phyloP scores from a whole-genome alignment of 2,888 invertebrate species.

The Torymus texanus region DNA sequence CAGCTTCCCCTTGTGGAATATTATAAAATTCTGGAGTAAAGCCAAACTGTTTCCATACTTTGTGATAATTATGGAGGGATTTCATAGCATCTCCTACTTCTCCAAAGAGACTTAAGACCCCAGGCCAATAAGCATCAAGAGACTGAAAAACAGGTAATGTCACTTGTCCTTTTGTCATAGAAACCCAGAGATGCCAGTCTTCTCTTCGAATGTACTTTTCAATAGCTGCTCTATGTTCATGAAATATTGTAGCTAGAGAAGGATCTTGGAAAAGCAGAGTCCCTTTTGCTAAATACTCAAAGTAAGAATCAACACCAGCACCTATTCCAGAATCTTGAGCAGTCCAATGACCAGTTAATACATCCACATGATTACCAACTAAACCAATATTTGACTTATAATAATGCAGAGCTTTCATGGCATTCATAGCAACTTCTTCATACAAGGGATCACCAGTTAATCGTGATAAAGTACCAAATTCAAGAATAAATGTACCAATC shows the following conservation, averaged over 20 bases:
- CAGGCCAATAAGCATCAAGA: slow-evolving; percentile 99
- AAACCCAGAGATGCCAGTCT: slow-evolving; percentile 99
- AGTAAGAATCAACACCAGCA: slow-evolving; percentile 97
- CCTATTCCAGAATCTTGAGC: slow-evolving; percentile 98
- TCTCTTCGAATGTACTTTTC: slow-evolving; percentile 93
- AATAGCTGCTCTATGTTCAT: slow-evolving; percentile 84
- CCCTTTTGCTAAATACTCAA: slow-evolving; percentile 98
- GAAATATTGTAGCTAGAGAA: slow-evolving; percentile 93
- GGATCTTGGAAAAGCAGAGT: slow-evolving; percentile 93
- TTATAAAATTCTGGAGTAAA: slow-evolving; percentile 99
- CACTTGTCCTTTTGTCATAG: slow-evolving; percentile 97
- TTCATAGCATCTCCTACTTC: slow-evolving; percentile 94
- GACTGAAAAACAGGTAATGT: slow-evolving; percentile 99
- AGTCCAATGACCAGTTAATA: slow-evolving; percentile 96
- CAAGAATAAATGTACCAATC: slow-evolving; percentile 96
- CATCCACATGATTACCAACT: slow-evolving; percentile 98
- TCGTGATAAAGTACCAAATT: slow-evolving; percentile 95
- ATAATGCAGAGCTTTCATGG: slow-evolving; percentile 91
- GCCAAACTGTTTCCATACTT: slow-evolving; percentile 97
- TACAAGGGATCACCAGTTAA: slow-evolving; percentile 96
- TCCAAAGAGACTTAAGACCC: slow-evolving; percentile 91
- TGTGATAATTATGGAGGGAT: slow-evolving; percentile 95
- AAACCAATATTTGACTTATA: slow-evolving; percentile 90
- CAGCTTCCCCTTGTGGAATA: slow-evolving; percentile 91
- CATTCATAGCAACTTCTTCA: slow-evolving; percentile 95